Evolutionary conservation across 1,140 invertebrate species (phyloP), one percentile per base, ranked within the genome.

Genomic region (Sycobia sp.): DNA sequence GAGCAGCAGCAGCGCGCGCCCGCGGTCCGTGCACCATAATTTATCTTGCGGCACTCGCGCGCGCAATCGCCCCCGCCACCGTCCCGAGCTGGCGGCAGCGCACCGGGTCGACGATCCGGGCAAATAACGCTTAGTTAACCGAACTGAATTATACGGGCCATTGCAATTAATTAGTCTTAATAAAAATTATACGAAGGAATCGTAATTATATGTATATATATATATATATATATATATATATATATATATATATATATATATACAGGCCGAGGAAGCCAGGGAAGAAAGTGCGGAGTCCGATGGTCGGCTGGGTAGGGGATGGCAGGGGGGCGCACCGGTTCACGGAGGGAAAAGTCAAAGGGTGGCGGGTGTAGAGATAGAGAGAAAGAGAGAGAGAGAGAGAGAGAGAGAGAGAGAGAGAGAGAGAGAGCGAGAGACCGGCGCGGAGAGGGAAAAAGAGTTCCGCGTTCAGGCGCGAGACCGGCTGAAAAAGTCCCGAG

Each of bases 91-190:
- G n/a, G n/a, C n/a, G n/a, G n/a, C n/a, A n/a, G n/a, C n/a, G n/a
- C n/a, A n/a, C n/a, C n/a, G n/a, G n/a, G n/a, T n/a, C n/a, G n/a
- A n/a, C n/a, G n/a, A n/a, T n/a, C n/a, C 46, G 13, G 50, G 58
- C 56, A 67, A 64, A 72, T 65, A 66, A 67, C 58, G 53, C 22
- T 49, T 53, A 66, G 66, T 67, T 60, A n/a, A 56, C 57, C 57
- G 65, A 75, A 72, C 64, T 65, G 62, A 77, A 79, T 78, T 77
- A 81, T 77, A 73, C 74, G 69, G 73, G 69, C 73, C 71, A 76
- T 76, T 76, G 77, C 77, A 78, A 80, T 80, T 81, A 80, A 80
- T 81, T 80, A 80, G 77, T 75, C 76, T 79, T 79, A 80, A 80
- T 80, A 77, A 79, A 80, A 80, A 79, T 80, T 77, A 80, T 79